Conservation (phyloP, 2,113 vertebrate genomes). For the Prietella phreatophila region DNA sequence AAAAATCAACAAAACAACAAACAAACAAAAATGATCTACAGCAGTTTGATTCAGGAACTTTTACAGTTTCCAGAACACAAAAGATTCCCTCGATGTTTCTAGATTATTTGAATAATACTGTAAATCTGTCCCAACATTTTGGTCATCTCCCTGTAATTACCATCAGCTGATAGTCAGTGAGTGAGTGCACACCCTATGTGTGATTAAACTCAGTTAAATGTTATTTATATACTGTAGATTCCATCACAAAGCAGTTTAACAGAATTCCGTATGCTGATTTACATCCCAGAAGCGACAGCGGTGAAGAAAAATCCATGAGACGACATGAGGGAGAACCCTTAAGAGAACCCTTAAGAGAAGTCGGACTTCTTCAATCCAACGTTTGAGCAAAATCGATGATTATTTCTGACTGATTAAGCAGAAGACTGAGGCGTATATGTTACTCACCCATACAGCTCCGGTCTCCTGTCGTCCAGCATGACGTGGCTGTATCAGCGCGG, state of each 20-base stretch:
- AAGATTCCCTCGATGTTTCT: no score
- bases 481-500: neutral
- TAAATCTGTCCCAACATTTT: no score
- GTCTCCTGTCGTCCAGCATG: constrained; percentile 68
- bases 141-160: neutral
- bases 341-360: neutral
- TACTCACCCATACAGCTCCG: constrained; percentile 63
- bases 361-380: neutral
- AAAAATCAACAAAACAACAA: no score
- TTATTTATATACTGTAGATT: neutral
- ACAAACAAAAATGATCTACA: no score
- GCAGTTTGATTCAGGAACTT: neutral
- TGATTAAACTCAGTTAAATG: neutral
- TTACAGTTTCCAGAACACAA: no score
- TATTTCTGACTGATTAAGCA: neutral
- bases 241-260: neutral
- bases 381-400: neutral
- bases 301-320: neutral
- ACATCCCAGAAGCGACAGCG: neutral
- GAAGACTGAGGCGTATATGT: neutral
- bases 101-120: no score
- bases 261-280: neutral
- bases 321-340: neutral
- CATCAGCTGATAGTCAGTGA: neutral
- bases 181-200: neutral